Evolutionary conservation across 2,888 invertebrate genomes (phyloP).

Genomic region (Chrysodeixis includens): DNA sequence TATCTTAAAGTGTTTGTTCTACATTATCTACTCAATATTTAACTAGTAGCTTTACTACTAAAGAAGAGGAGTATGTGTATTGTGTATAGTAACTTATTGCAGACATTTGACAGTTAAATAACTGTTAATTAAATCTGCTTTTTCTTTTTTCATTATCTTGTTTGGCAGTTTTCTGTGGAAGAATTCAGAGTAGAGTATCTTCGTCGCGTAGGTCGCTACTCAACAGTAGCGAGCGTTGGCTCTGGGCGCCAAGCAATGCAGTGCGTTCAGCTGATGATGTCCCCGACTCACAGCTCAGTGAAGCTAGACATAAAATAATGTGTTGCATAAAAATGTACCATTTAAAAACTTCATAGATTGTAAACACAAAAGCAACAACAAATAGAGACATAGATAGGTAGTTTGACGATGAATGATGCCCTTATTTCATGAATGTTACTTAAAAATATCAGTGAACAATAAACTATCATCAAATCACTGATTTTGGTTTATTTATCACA

Average conservation of each 20-base stretch:
- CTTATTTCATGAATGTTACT: background rate
- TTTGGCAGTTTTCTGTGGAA: background rate
- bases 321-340: constrained; percentile 27
- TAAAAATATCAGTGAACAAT: no score
- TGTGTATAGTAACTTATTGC: background rate
- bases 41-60: background rate
- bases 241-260: constrained; percentile 91
- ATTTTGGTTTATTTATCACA: no score
- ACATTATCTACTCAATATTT: background rate
- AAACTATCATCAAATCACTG: no score
- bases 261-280: constrained; percentile 91
- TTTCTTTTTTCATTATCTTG: background rate
- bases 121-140: background rate
- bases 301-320: constrained; percentile 75
- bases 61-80: no score
- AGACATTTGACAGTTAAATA: background rate
- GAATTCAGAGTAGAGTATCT: constrained; percentile 93
- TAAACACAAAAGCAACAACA: constrained; percentile 45
- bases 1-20: background rate
- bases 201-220: constrained; percentile 95
- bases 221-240: constrained; percentile 93
- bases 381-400: constrained; percentile 29
- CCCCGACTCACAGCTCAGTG: constrained; percentile 90
- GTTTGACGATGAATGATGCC: constrained; percentile 21
- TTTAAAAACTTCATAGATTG: constrained; percentile 7